These are phyloP conservation scores for Himalopsyche tibetana DNA, from an alignment of 2,888 invertebrate genomes.

Conservation along the genomic window DNA sequence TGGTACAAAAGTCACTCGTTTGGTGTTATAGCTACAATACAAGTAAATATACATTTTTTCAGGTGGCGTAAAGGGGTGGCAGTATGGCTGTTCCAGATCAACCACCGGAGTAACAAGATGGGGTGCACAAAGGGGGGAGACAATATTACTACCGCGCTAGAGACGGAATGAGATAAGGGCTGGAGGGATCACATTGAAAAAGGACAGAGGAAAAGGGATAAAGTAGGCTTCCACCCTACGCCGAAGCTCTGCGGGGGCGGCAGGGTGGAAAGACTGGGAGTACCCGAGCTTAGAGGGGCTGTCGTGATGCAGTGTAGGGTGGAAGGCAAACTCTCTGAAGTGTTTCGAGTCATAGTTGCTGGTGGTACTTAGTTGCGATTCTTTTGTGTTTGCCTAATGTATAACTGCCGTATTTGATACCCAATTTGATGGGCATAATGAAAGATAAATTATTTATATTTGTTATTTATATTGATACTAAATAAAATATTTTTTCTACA, in stretches of 20 bases:
- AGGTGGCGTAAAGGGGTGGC: slow-evolving; percentile 51
- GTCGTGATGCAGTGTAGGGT: slow-evolving; percentile 35
- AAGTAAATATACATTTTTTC: slow-evolving; percentile 52
- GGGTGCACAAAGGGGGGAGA: slow-evolving; percentile 51
- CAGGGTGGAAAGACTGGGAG: slow-evolving; percentile 40
- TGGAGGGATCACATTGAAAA: slow-evolving; percentile 41
- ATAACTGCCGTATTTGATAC: slow-evolving; percentile 35
- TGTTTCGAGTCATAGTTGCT: slow-evolving; percentile 51
- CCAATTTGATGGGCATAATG: background rate
- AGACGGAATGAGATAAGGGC: slow-evolving; percentile 41
- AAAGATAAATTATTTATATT: too few relatives aligned
- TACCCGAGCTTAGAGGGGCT: slow-evolving; percentile 49
- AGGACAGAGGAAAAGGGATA: slow-evolving; percentile 49
- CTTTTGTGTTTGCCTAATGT: slow-evolving; percentile 51
- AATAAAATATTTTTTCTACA: too few relatives aligned
- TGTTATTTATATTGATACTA: too few relatives aligned
- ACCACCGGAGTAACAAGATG: slow-evolving; percentile 62
- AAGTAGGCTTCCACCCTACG: slow-evolving; percentile 49
- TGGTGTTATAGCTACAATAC: slow-evolving; percentile 9
- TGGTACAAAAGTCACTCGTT: slow-evolving; percentile 4
- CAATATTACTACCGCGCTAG: slow-evolving; percentile 34
- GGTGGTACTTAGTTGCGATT: slow-evolving; percentile 48
- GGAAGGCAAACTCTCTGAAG: slow-evolving; percentile 24
- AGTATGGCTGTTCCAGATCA: slow-evolving; percentile 61
- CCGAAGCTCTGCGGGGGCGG: slow-evolving; percentile 46